Evolutionary conservation across 2,113 vertebrate genomes (phyloP).

Genomic region (Parus major): DNA sequence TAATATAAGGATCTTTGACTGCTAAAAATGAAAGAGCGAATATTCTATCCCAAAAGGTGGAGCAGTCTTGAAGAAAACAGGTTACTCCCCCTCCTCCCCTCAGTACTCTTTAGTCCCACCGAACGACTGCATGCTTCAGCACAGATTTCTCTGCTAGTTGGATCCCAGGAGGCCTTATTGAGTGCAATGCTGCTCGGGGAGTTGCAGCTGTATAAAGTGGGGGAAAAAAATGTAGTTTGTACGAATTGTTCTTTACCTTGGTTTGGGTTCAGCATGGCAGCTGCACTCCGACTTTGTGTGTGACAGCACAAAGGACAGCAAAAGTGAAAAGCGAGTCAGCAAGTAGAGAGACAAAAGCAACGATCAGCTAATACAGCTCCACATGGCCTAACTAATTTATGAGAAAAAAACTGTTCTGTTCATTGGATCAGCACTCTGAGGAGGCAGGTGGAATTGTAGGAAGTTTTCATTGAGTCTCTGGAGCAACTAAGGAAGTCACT

Average conservation of each 20-base stretch:
- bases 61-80: constrained; percentile 76
- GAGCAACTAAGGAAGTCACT: constrained; percentile 85
- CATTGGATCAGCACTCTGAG: constrained; percentile 84
- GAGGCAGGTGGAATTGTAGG: constrained; percentile 89
- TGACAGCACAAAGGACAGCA: constrained; percentile 84
- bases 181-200: constrained; percentile 82
- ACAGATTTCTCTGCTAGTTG: constrained; percentile 89
- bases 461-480: constrained; percentile 98
- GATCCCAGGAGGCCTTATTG: constrained; percentile 85
- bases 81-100: constrained; percentile 23
- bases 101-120: constrained; percentile 39
- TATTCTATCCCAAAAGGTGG: constrained; percentile 79
- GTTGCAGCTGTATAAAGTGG: constrained; percentile 82
- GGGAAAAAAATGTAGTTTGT: constrained; percentile 78
- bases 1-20: not conserved
- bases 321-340: constrained; percentile 86
- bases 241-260: constrained; percentile 82
- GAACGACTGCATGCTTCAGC: constrained; percentile 72
- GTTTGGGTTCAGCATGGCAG: constrained; percentile 78
- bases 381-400: constrained; percentile 97
- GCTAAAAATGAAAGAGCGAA: constrained; percentile 62
- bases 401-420: constrained; percentile 89
- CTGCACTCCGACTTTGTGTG: constrained; percentile 87
- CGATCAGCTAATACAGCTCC: constrained; percentile 86
- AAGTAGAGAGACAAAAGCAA: constrained; percentile 86